Conservation (phyloP, 2,888 invertebrate species). For the Cheilosia vernalis region DNA sequence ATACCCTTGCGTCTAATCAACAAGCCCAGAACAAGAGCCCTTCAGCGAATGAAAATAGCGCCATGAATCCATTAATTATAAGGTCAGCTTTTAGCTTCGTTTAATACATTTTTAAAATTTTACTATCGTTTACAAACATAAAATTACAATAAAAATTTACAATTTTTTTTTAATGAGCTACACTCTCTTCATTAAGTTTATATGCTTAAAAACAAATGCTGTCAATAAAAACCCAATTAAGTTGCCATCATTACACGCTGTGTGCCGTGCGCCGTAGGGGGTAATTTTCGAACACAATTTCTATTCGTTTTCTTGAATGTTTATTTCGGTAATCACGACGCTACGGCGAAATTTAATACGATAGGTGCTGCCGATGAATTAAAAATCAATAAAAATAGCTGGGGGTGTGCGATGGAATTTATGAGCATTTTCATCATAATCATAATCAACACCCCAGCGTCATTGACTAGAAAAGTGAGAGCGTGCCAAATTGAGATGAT, state of each 20-base stretch:
- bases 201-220: conserved; percentile 27
- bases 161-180: conserved; percentile 47
- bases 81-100: background rate
- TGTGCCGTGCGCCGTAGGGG: background rate
- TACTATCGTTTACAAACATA: conserved; percentile 18
- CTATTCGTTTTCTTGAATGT: background rate
- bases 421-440: conserved; percentile 32
- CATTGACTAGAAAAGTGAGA: background rate
- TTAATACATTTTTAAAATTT: conserved; percentile 1
- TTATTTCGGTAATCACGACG: background rate
- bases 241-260: conserved; percentile 1
- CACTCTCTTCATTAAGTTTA: conserved; percentile 37
- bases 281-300: background rate
- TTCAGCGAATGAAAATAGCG: background rate
- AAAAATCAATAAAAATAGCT: conserved; percentile 46
- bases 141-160: conserved; percentile 1
- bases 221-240: conserved; percentile 57
- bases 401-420: conserved; percentile 10
- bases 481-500: conserved; percentile 47
- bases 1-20: conserved; percentile 1
- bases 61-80: conserved; percentile 25
- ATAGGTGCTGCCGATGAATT: conserved; percentile 36
- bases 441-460: conserved; percentile 8
- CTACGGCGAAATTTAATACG: conserved; percentile 3
- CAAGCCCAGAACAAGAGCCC: background rate